Base-by-base conservation (phyloP, 2,797 vertebrate genomes). In the Anguilla anguilla region DNA sequence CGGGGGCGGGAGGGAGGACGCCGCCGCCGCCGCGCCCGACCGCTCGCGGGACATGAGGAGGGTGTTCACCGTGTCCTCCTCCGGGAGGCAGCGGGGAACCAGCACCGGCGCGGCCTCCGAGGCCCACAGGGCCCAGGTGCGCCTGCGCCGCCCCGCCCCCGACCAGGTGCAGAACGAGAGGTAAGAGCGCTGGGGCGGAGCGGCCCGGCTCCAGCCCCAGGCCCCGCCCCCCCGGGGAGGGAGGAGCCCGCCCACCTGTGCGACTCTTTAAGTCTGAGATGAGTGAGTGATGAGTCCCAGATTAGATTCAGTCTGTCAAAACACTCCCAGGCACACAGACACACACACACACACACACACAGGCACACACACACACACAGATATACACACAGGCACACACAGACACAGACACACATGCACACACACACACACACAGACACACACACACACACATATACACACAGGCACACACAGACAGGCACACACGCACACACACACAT, bases 81-180 rank as follows among this genome's bases (percentile, higher is more conserved):
- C 61, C 49, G 91, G 93, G 85, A 86, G 86, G 19, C 93, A 91
- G 15, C 93, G 91, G 86, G 93, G 91, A 39, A 86, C 90, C 0
- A 94, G 89, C 1, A 86, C 90, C 0, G 94, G 88, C 1, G 94
- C 94, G 0, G 94, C 95, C 86, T 90, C 84, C 25, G 89, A 95
- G 0, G 93, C 93, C 53, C 95, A 93, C 13, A 89, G 94, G 57
- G 0, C 91, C 35, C 59, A 92, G 0, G 49, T 93, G 86, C 90
- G 89, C 1, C 13, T 11, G 9, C 94, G 93, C 61, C 92, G 85
- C 2, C 94, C 95, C 25, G 19, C 89, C 0, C 1, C 90, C 0
- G 88, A 83, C 84, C 86, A 17, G 1, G 85, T 93, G 3, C 95
- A 95, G 91, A 91, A 93, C 87, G 93, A 94, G 61, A 97, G 96